Evolutionary conservation across 2,113 vertebrate genomes (phyloP).

Genomic region (Platycercus adscitus): DNA sequence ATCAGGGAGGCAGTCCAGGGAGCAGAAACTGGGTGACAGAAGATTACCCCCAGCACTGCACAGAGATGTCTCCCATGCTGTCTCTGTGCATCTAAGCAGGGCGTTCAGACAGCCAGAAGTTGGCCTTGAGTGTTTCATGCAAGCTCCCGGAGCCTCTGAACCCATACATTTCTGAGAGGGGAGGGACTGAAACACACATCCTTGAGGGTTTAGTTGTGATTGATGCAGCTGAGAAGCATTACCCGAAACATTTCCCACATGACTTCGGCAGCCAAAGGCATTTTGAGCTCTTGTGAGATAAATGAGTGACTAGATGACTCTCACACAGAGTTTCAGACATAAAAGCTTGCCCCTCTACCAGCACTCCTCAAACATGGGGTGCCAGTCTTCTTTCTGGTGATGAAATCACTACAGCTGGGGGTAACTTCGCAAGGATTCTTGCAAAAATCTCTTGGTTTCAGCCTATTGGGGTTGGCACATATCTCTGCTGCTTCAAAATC

Average conservation of each 20-base stretch:
- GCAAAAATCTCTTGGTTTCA: conserved; percentile 18
- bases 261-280: conserved; percentile 43
- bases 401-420: conserved; percentile 7
- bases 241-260: conserved; percentile 38
- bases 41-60: not conserved
- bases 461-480: not conserved
- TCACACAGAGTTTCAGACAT: conserved; percentile 9
- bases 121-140: accelerated
- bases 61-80: not conserved
- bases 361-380: not conserved
- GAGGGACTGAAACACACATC: not conserved
- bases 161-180: conserved; percentile 1
- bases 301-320: conserved; percentile 25
- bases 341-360: not conserved
- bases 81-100: not conserved
- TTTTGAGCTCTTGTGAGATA: not conserved
- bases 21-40: not conserved
- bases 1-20: not conserved
- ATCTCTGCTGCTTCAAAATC: not conserved
- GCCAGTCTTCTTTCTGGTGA: conserved; percentile 9
- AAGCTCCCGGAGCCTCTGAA: not conserved
- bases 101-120: not conserved
- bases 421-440: not conserved
- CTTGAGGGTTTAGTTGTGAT: conserved; percentile 35
- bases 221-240: conserved; percentile 37